Evolutionary conservation across 2,888 invertebrate genomes (phyloP), one percentile per base, ranked within the genome.

Genomic region (Yponomeuta sedellus): DNA sequence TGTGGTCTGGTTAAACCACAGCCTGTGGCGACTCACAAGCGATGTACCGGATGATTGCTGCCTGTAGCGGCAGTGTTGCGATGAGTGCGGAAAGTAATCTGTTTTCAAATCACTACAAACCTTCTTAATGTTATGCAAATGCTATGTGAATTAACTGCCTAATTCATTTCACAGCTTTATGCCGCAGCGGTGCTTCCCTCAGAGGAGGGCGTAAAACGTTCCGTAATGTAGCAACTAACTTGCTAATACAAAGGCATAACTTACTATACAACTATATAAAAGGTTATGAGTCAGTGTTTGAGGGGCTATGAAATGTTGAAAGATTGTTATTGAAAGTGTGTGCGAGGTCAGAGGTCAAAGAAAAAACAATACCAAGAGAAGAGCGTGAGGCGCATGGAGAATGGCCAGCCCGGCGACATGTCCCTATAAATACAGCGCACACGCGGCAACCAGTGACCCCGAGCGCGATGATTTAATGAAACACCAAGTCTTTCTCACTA

Each of bases 341-440:
- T 52, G 12, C 44, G 12, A 12, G 44, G 44, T 52, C 44, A 72
- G 71, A 72, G 73, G 71, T 71, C 71, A 70, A 77, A 74, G 73
- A 73, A 78, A 81, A 84, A 80, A 75, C 80, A 83, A 82, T 84
- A 83, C 79, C 70, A 34, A 34, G 71, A 67, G 69, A 70, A 70
- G 70, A 70, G 75, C 83, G 80, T 81, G 82, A 75, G 70, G 66
- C 72, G 81, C 80, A 76, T 82, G 77, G 75, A 73, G 79, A 81
- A 72, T 73, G 73, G 75, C 75, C 76, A 76, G 77, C 74, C 69
- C 70, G 67, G 67, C 66, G 66, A 67, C 64, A 61, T 67, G 70
- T 66, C 16, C 16, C n/a, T 61, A 52, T 52, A 52, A 12, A 12
- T 12, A 52, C 44, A 62, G 19, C n/a, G n/a, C 19, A 39, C 39